phyloP scores from a whole-genome alignment of 2,113 vertebrate genomes.

The Myanophis thanlyinensis region DNA sequence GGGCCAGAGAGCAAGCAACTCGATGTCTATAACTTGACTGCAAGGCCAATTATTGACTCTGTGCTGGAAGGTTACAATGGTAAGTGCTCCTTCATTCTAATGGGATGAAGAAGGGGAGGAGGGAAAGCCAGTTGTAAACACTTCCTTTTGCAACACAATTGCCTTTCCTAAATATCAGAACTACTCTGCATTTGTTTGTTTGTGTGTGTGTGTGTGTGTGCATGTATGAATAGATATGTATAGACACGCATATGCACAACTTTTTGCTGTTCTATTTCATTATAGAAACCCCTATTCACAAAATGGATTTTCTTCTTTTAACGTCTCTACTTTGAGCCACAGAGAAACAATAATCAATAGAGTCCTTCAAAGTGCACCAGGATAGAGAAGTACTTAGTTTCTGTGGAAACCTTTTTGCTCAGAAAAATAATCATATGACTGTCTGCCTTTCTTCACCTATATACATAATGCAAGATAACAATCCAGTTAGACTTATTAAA shows the following conservation, averaged over 20 bases:
- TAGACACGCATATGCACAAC: background rate
- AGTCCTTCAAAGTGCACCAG: background rate
- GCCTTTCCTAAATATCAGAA: background rate
- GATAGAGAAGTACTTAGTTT: background rate
- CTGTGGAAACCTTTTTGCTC: background rate
- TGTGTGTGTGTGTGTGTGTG: background rate
- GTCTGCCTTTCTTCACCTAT: background rate
- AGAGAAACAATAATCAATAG: background rate
- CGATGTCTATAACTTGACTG: conserved; percentile 98
- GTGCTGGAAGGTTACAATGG: conserved; percentile 98
- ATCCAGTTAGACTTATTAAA: background rate
- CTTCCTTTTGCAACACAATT: background rate
- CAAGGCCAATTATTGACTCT: conserved; percentile 95
- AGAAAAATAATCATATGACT: background rate
- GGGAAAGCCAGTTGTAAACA: background rate
- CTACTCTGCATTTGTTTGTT: background rate
- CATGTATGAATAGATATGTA: background rate
- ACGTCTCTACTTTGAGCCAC: background rate
- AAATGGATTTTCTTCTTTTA: background rate
- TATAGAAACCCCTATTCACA: background rate
- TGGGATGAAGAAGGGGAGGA: background rate
- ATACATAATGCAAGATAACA: background rate
- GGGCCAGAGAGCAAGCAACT: conserved; percentile 95
- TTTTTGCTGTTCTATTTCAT: background rate
- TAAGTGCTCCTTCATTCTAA: conserved; percentile 60